phyloP scores from a whole-genome alignment of 2,888 invertebrate genomes.

The Caenorhabditis uteleia region DNA sequence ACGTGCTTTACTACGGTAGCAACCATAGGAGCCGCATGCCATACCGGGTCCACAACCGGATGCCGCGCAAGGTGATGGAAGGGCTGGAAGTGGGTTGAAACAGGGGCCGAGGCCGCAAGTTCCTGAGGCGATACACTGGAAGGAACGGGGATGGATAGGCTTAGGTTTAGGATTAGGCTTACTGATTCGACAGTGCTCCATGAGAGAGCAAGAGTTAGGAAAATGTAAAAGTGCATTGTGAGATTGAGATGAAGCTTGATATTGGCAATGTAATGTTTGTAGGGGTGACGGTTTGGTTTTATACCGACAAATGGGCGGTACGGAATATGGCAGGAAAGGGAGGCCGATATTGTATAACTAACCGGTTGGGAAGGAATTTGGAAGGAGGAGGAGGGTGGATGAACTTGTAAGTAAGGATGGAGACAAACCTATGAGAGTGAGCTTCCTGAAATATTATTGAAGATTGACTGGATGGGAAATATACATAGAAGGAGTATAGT shows the following conservation, averaged over 20 bases:
- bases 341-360: not conserved
- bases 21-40: slow-evolving; percentile 53
- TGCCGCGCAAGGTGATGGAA: slow-evolving; percentile 43
- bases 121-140: slow-evolving; percentile 64
- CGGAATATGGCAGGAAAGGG: not conserved
- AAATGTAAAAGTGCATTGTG: not conserved
- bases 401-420: too few relatives aligned
- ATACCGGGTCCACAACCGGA: slow-evolving; percentile 54
- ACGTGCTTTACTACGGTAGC: slow-evolving; percentile 48
- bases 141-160: not conserved
- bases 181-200: too few relatives aligned
- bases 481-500: too few relatives aligned
- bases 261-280: not conserved
- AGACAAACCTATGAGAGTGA: too few relatives aligned
- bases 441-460: too few relatives aligned
- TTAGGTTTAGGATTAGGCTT: too few relatives aligned
- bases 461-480: too few relatives aligned
- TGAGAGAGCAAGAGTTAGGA: not conserved
- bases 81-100: slow-evolving; percentile 41
- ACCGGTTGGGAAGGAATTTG: not conserved
- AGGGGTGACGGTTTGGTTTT: too few relatives aligned
- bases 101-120: slow-evolving; percentile 60
- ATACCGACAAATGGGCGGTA: slow-evolving; percentile 1
- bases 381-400: too few relatives aligned
- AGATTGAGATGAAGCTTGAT: not conserved